Percentiles rank a stretch among this genome's conserved stretches.
Evolutionary conservation across 1,140 invertebrate species (phyloP).

Genomic region (Oreohelix idahoensis): DNA sequence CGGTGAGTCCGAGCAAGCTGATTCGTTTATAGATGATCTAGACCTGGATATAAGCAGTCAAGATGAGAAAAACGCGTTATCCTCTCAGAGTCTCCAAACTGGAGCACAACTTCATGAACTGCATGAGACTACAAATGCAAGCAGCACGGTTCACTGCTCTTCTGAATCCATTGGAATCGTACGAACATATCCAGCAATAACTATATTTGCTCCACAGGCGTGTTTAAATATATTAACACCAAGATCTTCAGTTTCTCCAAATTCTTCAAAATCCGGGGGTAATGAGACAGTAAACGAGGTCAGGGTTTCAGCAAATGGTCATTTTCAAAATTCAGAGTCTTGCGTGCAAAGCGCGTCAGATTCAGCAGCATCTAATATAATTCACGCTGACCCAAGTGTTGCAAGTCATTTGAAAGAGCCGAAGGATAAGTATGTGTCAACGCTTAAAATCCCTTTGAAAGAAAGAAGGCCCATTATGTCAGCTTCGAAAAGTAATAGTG

Average conservation of each 20-base stretch:
- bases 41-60: too few species aligned
- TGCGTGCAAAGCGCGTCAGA: not conserved
- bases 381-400: not conserved
- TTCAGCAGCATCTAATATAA: not conserved
- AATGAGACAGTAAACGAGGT: not conserved
- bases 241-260: not conserved
- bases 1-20: not conserved
- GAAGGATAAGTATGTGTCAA: not conserved
- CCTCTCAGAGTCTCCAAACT: not conserved
- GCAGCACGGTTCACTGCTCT: not conserved
- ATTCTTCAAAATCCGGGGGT: not conserved
- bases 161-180: not conserved
- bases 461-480: not conserved
- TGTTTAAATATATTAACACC: not conserved
- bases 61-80: not conserved
- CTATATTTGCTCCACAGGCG: constrained; percentile 1
- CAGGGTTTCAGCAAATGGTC: not conserved
- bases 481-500: not conserved
- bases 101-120: not conserved
- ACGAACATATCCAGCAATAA: not conserved
- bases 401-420: not conserved
- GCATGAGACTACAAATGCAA: not conserved
- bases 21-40: too few species aligned
- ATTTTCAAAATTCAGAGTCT: not conserved
- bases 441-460: not conserved